Base-by-base conservation (phyloP, 2,113 vertebrate species). In the Ursus arctos region DNA sequence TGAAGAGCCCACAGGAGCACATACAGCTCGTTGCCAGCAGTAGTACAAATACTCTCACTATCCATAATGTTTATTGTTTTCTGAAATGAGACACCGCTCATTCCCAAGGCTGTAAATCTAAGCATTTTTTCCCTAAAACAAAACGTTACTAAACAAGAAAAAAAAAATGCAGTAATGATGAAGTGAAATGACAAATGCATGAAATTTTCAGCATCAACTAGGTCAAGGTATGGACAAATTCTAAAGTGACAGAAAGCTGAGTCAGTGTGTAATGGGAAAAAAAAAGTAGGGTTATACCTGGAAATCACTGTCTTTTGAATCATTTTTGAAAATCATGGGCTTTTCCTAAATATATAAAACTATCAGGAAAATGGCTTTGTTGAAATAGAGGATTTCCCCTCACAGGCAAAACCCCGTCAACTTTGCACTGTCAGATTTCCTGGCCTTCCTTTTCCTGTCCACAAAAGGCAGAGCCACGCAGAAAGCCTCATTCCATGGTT, bases 51-150 rank as follows among this genome's bases (percentile, higher is more conserved):
- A 43, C 4, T 79, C 43, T 63, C 57, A 88, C n/a, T 69, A 47
- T 28, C 51, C 49, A 36, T 53, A 93, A 72, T 59, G 95, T 96
- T 96, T 95, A 91, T 87, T 77, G 79, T 49, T 96, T 98, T 88
- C 91, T 69, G 61, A 92, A 97, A 92, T 0, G n/a, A 87, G 36
- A 77, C 24, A 43, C 0, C 26, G 74, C 94, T 97, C 67, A 74
- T 93, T 95, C 49, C 59, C 67, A 76, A 95, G 7, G 4, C 53
- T 90, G 1, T 92, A 95, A 80, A 95, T 95, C 47, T 79, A 89
- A 87, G 3, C 16, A 31, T 16, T 47, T 61, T 92, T 86, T 67
- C 49, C 55, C 84, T 94, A 33, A 82, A 96, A 95, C 47, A 91
- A 97, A 97, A 85, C 67, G 9, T 14, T 47, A 55, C 11, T 76